Evolutionary conservation across 2,888 invertebrate genomes (phyloP).

Genomic region (Diarsia rubi): DNA sequence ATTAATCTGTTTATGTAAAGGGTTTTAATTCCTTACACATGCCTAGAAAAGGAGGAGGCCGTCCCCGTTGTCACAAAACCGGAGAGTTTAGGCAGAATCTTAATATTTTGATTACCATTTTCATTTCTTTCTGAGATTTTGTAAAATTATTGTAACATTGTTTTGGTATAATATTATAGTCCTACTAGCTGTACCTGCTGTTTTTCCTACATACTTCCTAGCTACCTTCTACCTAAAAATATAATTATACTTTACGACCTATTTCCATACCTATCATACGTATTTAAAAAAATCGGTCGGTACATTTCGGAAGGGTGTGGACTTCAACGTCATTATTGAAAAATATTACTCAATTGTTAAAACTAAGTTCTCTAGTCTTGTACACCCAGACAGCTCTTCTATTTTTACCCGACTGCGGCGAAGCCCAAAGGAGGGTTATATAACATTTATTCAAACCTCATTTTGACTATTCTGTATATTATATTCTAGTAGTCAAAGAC

Average conservation of each 20-base stretch:
- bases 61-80: background rate
- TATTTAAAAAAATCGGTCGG: too few relatives aligned
- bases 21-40: background rate
- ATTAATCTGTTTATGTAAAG: background rate
- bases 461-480: background rate
- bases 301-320: too few relatives aligned
- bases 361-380: background rate
- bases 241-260: too few relatives aligned
- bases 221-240: too few relatives aligned
- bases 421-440: too few relatives aligned
- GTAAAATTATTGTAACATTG: background rate
- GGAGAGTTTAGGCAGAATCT: background rate
- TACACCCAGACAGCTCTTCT: background rate
- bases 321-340: too few relatives aligned
- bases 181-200: too few relatives aligned
- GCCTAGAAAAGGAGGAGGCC: background rate
- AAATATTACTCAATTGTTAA: too few relatives aligned
- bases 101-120: background rate
- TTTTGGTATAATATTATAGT: background rate
- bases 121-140: background rate
- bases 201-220: too few relatives aligned
- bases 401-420: too few relatives aligned
- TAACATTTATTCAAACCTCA: background rate
- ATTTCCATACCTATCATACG: too few relatives aligned
- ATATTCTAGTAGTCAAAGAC: constrained; percentile 18